Base-by-base conservation (phyloP, 2,888 invertebrate species). In the Campoplex capitator region DNA sequence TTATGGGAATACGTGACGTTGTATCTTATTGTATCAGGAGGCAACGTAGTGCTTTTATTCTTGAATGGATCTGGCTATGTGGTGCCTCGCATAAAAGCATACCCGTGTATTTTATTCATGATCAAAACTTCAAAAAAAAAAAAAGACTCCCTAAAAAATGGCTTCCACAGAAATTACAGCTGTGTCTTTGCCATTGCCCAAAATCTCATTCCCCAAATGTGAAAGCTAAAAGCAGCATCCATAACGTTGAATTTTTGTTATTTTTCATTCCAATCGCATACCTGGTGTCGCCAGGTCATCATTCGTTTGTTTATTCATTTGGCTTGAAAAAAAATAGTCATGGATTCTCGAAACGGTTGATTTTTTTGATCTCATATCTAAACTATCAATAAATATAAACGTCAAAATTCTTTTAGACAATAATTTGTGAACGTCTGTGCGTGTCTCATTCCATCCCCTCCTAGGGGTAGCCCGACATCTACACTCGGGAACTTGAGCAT, bases 1-100 rank as follows among this genome's bases (percentile, higher is more conserved):
- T 85, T 76, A 73, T 81, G 81, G 76, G 81, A 77, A 76, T 85
- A 85, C 85, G 81, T 81, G 81, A 81, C 85, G 56, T 71, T 42
- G 28, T 58, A 75, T 73, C 62, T n/a, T 71, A 76, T 77, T 81
- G 81, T 73, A 77, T 32, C 54, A 62, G 51, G 65, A 45, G 51
- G 28, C 70, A 58, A 65, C 11, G 48, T 48, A 11, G 38, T 54
- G 65, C 80, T 85, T 85, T 85, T 81, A 77, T 77, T 73, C 85
- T 51, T 77, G 76, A 48, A 81, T 56, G 70, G 56, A 85, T 48
- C 54, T 48, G 35, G 45, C 71, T 77, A 45, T 65, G 70, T 32
- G 35, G 67, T 28, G 16, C 68, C 38, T 23, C 58, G 45, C 45
- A 16, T 45, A 42, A 45, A 58, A 32, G 68, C 32, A 32, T 6